Evolutionary conservation across 2,113 vertebrate species (phyloP).

Genomic region (Elachura formosa): DNA sequence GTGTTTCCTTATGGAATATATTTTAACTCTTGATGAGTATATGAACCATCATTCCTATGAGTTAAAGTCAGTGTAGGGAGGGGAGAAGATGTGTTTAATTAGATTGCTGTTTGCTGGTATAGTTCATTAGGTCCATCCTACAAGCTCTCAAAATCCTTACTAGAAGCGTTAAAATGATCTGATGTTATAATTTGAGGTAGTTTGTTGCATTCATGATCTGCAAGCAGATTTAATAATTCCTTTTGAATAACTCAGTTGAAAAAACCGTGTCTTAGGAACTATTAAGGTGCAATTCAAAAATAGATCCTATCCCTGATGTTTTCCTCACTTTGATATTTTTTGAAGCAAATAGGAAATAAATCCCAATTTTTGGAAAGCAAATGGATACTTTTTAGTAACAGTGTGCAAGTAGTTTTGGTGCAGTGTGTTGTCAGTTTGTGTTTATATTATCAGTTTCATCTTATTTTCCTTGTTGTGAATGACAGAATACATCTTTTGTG

Average conservation of each 20-base stretch:
- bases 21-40: not conserved
- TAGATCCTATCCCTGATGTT: rapidly evolving
- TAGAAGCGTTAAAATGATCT: not conserved
- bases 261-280: not conserved
- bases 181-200: not conserved
- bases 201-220: not conserved
- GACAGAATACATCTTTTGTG: not conserved
- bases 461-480: not conserved
- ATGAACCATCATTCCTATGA: not conserved
- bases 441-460: not conserved
- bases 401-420: not conserved
- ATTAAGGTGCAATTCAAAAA: not conserved
- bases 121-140: not conserved
- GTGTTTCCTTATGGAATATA: not conserved
- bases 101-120: not conserved
- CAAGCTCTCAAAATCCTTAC: not conserved
- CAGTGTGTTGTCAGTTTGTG: too few relatives aligned
- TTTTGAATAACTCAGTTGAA: not conserved
- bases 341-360: not conserved
- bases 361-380: not conserved
- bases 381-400: not conserved
- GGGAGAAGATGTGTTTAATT: not conserved
- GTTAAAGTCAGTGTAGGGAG: not conserved
- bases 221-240: not conserved
- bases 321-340: not conserved